Base-by-base conservation (phyloP, 2,797 vertebrate species). In the Oreonectes daqikongensis region DNA sequence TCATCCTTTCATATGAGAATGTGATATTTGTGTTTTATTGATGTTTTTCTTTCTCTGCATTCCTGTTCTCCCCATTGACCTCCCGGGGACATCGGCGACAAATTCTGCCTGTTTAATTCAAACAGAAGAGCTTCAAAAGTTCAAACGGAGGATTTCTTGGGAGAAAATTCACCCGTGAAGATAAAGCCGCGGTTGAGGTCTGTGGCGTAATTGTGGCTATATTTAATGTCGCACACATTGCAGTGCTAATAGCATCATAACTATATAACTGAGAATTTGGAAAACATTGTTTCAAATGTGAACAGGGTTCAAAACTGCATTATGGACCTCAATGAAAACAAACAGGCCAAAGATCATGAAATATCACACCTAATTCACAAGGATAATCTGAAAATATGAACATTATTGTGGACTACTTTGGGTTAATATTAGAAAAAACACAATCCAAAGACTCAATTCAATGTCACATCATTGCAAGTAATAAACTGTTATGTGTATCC, bases 1-100 rank as follows among this genome's bases (percentile, higher is more conserved):
- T 68, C 42, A 79, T 50, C 85, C 82, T 84, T 81, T 76, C n/a
- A 65, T 81, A 83, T 86, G 79, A 85, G 84, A 80, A 79, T 57
- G 64, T 75, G 69, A 63, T 48, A 18, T 55, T 24, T 59, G 83
- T 61, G 69, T 48, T 79, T 75, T 53, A 73, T 60, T 73, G 73
- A 79, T 77, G 81, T 69, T 20, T 71, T 65, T 61, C 46, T 63
- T 68, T 77, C 66, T 79, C 46, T 69, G 65, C 44, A 59, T 66
- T 72, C 42, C 72, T 63, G 61, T 50, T 52, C 28, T 72, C 48
- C 73, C 60, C 71, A n/a, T 28, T 60, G 55, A 69, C 59, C 73
- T 71, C 69, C 66, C n/a, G 63, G 40, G 63, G 66, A 64, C 30
- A 71, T 32, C 22, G 44, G n/a, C n/a, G 48, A 57, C 59, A 46